Evolutionary conservation across 1,140 invertebrate genomes (phyloP).

Genomic region (Chironomus tepperi): DNA sequence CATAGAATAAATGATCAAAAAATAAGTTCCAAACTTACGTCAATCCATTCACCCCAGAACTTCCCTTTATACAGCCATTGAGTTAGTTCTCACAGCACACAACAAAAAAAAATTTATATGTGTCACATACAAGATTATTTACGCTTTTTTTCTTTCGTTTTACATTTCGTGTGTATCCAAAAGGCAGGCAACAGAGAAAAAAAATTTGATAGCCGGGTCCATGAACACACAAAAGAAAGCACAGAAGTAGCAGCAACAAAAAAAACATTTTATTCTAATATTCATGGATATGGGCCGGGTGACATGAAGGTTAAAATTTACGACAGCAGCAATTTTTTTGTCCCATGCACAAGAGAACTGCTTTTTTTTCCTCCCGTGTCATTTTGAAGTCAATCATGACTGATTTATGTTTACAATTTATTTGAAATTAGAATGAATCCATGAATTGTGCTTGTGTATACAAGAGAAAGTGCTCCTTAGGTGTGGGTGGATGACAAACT

Average conservation of each 20-base stretch:
- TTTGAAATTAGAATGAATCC: neutral
- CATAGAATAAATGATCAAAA: too few species aligned
- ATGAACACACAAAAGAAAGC: neutral
- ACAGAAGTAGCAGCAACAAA: neutral
- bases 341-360: neutral
- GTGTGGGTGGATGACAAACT: neutral
- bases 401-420: constrained; percentile 19
- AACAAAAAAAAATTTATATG: neutral
- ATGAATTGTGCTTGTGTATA: neutral
- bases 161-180: too few species aligned
- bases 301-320: constrained; percentile 1
- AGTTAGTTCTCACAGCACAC: too few species aligned
- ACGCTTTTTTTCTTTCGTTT: too few species aligned
- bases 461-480: neutral
- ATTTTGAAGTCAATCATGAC: constrained; percentile 16
- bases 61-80: too few species aligned
- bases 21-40: too few species aligned
- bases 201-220: too few species aligned
- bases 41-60: too few species aligned
- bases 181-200: neutral
- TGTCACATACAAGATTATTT: neutral
- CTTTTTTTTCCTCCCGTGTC: neutral
- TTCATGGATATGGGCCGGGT: neutral
- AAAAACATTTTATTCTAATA: neutral
- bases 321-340: neutral